A percentile compares a stretch with the other conserved stretches of the same genome.
These are phyloP conservation scores for Lepilemur septentrionalis DNA, from an alignment of 2,797 vertebrate genomes.

Conservation along the genomic window DNA sequence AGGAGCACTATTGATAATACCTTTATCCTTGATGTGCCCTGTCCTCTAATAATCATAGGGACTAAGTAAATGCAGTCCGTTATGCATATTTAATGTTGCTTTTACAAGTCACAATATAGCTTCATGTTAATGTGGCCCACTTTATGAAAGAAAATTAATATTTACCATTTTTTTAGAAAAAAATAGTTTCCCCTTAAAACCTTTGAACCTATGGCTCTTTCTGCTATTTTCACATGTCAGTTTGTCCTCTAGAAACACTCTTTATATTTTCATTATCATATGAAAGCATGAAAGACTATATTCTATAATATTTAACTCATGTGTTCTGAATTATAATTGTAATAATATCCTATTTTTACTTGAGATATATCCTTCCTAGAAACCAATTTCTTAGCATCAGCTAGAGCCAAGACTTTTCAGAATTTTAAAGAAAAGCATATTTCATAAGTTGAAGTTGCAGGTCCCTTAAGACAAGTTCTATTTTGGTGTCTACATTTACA, in stretches of 20 bases:
- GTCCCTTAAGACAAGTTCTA: constrained; percentile 63
- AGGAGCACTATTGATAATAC: neutral
- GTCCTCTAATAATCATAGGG: neutral
- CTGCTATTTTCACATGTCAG: neutral
- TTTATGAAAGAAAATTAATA: neutral
- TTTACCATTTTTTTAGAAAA: neutral
- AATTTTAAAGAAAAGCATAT: constrained; percentile 57
- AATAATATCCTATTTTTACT: constrained; percentile 33
- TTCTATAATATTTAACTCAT: neutral
- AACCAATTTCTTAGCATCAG: constrained; percentile 52
- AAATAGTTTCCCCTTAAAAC: neutral
- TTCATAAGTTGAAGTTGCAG: constrained; percentile 45
- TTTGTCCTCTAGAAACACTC: constrained; percentile 25
- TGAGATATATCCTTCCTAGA: constrained; percentile 40
- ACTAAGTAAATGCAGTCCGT: neutral
- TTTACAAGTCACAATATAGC: neutral
- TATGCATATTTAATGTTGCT: neutral
- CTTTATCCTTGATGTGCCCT: neutral
- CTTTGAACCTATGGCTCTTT: neutral
- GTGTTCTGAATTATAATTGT: neutral
- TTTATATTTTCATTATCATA: constrained; percentile 6
- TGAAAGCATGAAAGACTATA: neutral
- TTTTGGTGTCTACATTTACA: constrained; percentile 58
- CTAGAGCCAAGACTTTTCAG: constrained; percentile 21
- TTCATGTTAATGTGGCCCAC: neutral